A percentile compares a stretch with the other conserved stretches of the same genome.
These are phyloP conservation scores for Etheostoma cragini DNA, from an alignment of 2,113 vertebrate species.

Conservation along the genomic window DNA sequence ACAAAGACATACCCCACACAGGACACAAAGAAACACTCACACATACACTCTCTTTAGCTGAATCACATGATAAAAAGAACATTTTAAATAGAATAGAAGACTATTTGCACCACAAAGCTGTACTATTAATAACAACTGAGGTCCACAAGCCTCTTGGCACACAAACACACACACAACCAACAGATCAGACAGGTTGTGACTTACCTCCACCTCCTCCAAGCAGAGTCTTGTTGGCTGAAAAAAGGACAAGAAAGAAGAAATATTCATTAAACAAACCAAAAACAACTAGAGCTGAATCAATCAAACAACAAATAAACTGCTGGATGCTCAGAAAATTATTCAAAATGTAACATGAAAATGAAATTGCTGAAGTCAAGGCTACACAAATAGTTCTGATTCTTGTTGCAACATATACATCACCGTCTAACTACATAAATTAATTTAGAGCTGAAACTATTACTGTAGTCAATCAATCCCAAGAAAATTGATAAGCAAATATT, in stretches of 20 bases:
- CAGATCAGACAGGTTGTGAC: slow-evolving; percentile 66
- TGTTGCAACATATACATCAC: neutral
- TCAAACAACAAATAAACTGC: neutral
- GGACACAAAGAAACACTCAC: slow-evolving; percentile 13
- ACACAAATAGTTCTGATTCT: neutral
- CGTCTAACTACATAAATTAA: neutral
- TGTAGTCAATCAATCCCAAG: neutral
- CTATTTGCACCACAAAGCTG: slow-evolving; percentile 50
- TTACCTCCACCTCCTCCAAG: slow-evolving; percentile 91
- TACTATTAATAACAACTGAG: slow-evolving; percentile 32
- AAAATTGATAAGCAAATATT: neutral
- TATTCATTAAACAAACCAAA: slow-evolving; percentile 6
- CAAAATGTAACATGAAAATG: neutral
- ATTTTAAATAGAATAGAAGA: slow-evolving; percentile 42
- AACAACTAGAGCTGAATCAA: neutral
- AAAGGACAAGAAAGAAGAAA: slow-evolving; percentile 48
- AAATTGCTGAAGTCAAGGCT: neutral
- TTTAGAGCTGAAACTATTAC: neutral
- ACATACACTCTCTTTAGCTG: neutral
- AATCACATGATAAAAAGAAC: slow-evolving; percentile 45
- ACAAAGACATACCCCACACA: slow-evolving; percentile 1
- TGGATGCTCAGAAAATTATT: neutral
- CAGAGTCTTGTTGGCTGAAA: slow-evolving; percentile 91
- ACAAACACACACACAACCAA: slow-evolving; percentile 12
- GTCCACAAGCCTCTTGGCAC: slow-evolving; percentile 31